These are phyloP conservation scores for Danionella cerebrum DNA, from an alignment of 2,113 vertebrate genomes.

Conservation along the genomic window DNA sequence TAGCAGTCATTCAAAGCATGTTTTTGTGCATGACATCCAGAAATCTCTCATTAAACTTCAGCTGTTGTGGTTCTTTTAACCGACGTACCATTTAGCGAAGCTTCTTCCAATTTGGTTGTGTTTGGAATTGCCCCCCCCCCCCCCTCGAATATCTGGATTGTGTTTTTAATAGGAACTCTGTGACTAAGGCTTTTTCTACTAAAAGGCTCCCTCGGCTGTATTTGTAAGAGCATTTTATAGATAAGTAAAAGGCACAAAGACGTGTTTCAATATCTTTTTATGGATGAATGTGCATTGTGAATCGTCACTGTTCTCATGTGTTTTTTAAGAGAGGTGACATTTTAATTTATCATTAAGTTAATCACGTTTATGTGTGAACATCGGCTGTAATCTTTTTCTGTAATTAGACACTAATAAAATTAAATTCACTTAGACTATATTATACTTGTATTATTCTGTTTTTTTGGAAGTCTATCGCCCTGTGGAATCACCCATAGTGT, in stretches of 20 bases:
- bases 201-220: background rate
- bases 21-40: too few relatives aligned
- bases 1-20: too few relatives aligned
- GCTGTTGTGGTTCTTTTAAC: background rate
- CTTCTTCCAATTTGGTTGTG: background rate
- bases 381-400: slow-evolving; percentile 10
- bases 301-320: background rate
- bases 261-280: background rate
- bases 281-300: background rate
- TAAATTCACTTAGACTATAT: slow-evolving; percentile 15
- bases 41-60: too few relatives aligned
- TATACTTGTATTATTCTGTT: background rate
- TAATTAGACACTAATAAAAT: slow-evolving; percentile 14
- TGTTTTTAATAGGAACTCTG: background rate
- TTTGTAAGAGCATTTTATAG: slow-evolving; percentile 18
- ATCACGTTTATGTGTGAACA: background rate
- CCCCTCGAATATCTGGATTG: background rate
- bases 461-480: too few relatives aligned
- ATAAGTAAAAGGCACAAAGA: background rate
- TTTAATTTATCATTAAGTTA: slow-evolving; percentile 4
- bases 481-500: too few relatives aligned
- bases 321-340: slow-evolving; percentile 25
- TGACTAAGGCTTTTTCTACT: slow-evolving; percentile 8
- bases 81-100: background rate
- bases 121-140: too few relatives aligned